These are phyloP conservation scores for Drosophila tsacasi DNA, from an alignment of 1,140 invertebrate genomes.

Conservation along the genomic window DNA sequence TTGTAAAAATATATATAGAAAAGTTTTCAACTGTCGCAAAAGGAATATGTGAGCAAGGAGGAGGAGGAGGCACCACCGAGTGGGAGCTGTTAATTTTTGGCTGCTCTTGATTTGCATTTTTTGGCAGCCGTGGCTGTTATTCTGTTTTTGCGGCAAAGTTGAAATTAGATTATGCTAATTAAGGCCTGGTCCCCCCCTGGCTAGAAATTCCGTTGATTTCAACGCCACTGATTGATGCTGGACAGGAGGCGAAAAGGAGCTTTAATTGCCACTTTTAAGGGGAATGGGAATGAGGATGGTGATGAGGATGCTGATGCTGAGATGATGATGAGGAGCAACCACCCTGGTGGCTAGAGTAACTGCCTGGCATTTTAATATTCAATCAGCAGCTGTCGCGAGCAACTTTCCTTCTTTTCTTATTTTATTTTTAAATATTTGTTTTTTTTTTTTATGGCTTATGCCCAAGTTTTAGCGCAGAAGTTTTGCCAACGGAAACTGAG, in stretches of 20 bases:
- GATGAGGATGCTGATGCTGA: not conserved
- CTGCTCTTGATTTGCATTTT: constrained; percentile 73
- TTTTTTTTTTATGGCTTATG: constrained; percentile 61
- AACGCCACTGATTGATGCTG: constrained; percentile 67
- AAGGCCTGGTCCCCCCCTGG: constrained; percentile 45
- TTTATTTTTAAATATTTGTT: not conserved
- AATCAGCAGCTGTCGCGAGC: constrained; percentile 70
- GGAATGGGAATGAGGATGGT: not conserved
- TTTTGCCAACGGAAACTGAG: constrained; percentile 36
- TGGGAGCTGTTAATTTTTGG: not conserved
- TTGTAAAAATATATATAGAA: constrained; percentile 79
- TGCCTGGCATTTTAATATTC: constrained; percentile 76
- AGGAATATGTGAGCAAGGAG: constrained; percentile 25
- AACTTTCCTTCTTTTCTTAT: constrained; percentile 34
- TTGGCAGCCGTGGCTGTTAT: constrained; percentile 54
- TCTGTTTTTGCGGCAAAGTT: constrained; percentile 63
- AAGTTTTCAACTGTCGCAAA: constrained; percentile 71
- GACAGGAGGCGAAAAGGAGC: constrained; percentile 21
- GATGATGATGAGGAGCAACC: not conserved
- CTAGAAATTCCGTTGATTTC: constrained; percentile 27
- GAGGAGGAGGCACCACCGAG: not conserved
- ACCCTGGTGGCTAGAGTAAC: constrained; percentile 2
- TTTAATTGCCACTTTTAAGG: constrained; percentile 54
- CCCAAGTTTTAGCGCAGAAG: constrained; percentile 39
- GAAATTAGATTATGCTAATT: constrained; percentile 85